Conservation (phyloP, 2,797 vertebrate species). For the Gobio occitaniae region DNA sequence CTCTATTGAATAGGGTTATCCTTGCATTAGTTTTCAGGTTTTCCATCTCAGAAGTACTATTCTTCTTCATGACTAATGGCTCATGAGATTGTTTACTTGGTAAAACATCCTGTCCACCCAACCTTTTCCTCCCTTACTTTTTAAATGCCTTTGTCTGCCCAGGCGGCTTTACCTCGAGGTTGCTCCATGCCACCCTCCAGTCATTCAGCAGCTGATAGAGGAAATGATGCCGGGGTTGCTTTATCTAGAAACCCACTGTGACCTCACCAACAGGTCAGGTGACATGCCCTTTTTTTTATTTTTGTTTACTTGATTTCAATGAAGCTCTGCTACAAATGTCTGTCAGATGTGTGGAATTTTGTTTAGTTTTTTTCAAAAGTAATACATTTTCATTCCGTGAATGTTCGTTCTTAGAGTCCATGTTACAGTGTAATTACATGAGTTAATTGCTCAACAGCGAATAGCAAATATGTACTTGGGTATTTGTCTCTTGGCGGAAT, state of each 20-base stretch:
- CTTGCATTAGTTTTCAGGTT: slow-evolving; percentile 15
- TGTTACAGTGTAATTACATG: background rate
- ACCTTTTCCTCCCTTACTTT: slow-evolving; percentile 6
- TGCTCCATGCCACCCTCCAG: slow-evolving; percentile 87
- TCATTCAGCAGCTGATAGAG: slow-evolving; percentile 82
- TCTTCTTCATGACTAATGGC: slow-evolving; percentile 15
- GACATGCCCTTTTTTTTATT: background rate
- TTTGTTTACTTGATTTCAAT: background rate
- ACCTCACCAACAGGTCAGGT: slow-evolving; percentile 87
- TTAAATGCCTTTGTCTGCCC: slow-evolving; percentile 42
- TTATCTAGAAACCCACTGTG: slow-evolving; percentile 77
- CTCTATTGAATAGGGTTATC: background rate
- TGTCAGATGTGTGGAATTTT: background rate
- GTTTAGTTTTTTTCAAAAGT: background rate
- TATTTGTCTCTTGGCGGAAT: background rate
- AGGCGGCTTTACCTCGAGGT: slow-evolving; percentile 93
- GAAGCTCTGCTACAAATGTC: background rate
- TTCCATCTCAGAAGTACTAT: background rate
- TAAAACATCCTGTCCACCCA: background rate
- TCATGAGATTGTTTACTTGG: slow-evolving; percentile 5
- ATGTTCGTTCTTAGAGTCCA: background rate
- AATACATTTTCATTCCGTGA: background rate
- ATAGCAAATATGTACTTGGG: background rate
- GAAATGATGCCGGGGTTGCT: slow-evolving; percentile 70
- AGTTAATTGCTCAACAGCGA: background rate